phyloP scores from a whole-genome alignment of 2,888 invertebrate species.

The Myopa testacea region DNA sequence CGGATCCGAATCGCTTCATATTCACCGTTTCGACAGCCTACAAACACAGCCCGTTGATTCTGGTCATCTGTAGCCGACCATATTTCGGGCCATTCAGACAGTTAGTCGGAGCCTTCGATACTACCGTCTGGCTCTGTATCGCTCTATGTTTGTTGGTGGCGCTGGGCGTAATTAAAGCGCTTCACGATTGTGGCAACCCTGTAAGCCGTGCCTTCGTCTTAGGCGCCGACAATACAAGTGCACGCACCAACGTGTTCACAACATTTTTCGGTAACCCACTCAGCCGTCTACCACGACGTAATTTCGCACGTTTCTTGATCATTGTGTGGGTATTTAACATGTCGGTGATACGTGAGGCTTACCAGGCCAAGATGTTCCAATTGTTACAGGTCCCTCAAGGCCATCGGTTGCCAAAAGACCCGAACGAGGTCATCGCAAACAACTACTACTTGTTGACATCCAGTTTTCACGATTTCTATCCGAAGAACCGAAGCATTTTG shows the following conservation, averaged over 20 bases:
- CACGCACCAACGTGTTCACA: slow-evolving; percentile 51
- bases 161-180: slow-evolving; percentile 13
- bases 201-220: slow-evolving; percentile 42
- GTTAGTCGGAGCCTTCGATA: slow-evolving; percentile 51
- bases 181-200: not conserved
- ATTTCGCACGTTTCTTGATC: slow-evolving; percentile 53
- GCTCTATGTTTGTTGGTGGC: slow-evolving; percentile 36
- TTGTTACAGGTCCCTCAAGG: slow-evolving; percentile 49
- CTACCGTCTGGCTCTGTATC: slow-evolving; percentile 50
- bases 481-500: slow-evolving; percentile 39
- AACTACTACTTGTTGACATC: slow-evolving; percentile 51
- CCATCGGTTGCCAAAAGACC: slow-evolving; percentile 46
- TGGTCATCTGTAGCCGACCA: slow-evolving; percentile 50
- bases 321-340: slow-evolving; percentile 53
- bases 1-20: slow-evolving; percentile 46
- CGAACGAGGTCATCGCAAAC: slow-evolving; percentile 44
- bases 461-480: slow-evolving; percentile 51
- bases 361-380: slow-evolving; percentile 57
- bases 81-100: slow-evolving; percentile 45
- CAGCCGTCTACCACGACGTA: slow-evolving; percentile 45
- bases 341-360: slow-evolving; percentile 56
- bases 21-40: slow-evolving; percentile 54
- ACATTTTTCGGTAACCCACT: slow-evolving; percentile 53
- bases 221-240: slow-evolving; percentile 42
- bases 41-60: slow-evolving; percentile 53